Percentiles rank a stretch among this genome's conserved stretches.
phyloP scores from a whole-genome alignment of 1,140 invertebrate genomes.

The Hetaerina americana region DNA sequence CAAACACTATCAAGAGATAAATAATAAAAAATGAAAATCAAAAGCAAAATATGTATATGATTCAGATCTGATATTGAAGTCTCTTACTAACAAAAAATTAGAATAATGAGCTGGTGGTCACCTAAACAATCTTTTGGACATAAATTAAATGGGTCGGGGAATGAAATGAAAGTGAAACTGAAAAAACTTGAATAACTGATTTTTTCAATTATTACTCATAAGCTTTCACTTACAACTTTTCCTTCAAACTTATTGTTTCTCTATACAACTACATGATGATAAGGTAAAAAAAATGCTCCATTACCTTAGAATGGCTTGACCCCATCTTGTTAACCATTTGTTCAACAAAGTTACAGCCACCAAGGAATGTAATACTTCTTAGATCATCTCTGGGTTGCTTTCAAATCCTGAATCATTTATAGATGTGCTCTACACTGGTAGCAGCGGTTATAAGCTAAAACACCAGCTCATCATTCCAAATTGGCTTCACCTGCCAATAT shows the following conservation, averaged over 20 bases:
- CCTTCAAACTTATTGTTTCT: too few relatives aligned
- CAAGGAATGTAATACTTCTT: not conserved
- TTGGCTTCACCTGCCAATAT: too few relatives aligned
- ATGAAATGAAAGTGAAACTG: too few relatives aligned
- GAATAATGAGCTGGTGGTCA: not conserved
- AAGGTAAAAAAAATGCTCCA: not conserved
- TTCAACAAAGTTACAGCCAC: not conserved
- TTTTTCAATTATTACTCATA: too few relatives aligned
- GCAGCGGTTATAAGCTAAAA: not conserved
- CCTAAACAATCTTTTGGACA: not conserved
- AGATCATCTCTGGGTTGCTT: not conserved
- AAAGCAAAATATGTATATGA: not conserved
- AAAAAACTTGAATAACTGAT: too few relatives aligned
- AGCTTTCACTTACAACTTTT: too few relatives aligned
- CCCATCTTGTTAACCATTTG: not conserved
- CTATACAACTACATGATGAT: not conserved
- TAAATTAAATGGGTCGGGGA: too few relatives aligned
- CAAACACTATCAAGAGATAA: too few relatives aligned
- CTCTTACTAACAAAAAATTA: too few relatives aligned
- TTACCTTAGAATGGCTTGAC: not conserved
- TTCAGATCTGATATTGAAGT: not conserved
- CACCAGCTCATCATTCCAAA: not conserved
- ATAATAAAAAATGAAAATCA: not conserved
- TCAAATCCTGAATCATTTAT: not conserved
- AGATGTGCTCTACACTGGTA: not conserved